phyloP scores from a whole-genome alignment of 2,888 invertebrate species.

The Apoderus coryli region DNA sequence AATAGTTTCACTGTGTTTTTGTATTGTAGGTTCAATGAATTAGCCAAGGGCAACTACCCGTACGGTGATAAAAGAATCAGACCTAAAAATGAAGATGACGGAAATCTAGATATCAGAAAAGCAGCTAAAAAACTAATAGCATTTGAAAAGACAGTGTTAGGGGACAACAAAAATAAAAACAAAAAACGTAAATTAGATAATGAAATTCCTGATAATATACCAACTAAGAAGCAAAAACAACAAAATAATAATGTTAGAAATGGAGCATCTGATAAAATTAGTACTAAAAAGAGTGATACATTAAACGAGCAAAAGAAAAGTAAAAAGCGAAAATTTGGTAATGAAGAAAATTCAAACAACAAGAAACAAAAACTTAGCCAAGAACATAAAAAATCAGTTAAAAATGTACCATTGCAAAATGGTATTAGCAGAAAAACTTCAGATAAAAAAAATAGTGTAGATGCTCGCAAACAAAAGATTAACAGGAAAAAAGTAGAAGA shows the following conservation, averaged over 20 bases:
- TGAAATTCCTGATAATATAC: neutral
- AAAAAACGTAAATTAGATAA: slow-evolving; percentile 6
- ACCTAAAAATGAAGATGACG: slow-evolving; percentile 15
- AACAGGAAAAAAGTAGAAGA: no score
- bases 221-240: slow-evolving; percentile 4
- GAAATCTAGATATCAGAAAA: slow-evolving; percentile 23
- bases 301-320: neutral
- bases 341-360: slow-evolving; percentile 1
- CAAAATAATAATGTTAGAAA: neutral
- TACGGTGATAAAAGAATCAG: slow-evolving; percentile 42
- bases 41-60: slow-evolving; percentile 50
- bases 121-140: slow-evolving; percentile 26
- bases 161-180: slow-evolving; percentile 25
- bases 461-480: no score
- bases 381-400: slow-evolving; percentile 3
- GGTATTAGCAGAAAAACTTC: no score
- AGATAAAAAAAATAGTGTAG: no score
- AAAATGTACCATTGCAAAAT: no score
- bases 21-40: slow-evolving; percentile 42
- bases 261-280: neutral
- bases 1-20: no score
- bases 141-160: slow-evolving; percentile 27
- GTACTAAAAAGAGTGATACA: neutral
- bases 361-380: slow-evolving; percentile 3
- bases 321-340: neutral